phyloP scores from a whole-genome alignment of 2,797 vertebrate species.

The Coccyzus lansbergi region DNA sequence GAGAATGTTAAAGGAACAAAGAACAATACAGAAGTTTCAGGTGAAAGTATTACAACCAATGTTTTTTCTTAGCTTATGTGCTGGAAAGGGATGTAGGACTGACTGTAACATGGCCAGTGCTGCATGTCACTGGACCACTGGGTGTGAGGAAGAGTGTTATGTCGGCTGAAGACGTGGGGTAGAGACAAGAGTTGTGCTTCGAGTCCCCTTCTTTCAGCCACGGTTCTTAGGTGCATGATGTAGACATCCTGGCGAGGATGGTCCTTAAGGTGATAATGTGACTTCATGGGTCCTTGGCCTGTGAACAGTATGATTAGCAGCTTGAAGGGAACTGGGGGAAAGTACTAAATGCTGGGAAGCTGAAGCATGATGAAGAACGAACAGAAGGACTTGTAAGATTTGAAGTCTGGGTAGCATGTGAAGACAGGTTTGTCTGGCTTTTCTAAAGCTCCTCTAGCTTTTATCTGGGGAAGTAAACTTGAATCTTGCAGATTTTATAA shows the following conservation, averaged over 20 bases:
- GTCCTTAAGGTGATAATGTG: not conserved
- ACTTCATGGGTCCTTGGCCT: not conserved
- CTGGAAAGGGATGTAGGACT: not conserved
- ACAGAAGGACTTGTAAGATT: not conserved
- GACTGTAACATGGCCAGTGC: not conserved
- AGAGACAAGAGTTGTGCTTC: not conserved
- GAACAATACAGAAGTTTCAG: not conserved
- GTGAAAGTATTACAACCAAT: not conserved
- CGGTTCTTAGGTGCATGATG: rapidly evolving
- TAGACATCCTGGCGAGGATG: too few species aligned
- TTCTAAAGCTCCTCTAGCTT: not conserved
- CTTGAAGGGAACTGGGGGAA: not conserved
- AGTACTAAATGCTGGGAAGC: not conserved
- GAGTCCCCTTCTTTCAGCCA: not conserved
- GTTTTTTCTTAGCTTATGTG: not conserved
- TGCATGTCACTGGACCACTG: not conserved
- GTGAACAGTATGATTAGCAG: not conserved
- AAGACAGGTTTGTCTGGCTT: not conserved
- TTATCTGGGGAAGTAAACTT: not conserved
- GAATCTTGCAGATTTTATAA: not conserved
- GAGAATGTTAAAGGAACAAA: not conserved
- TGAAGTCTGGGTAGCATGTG: not conserved
- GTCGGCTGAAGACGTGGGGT: not conserved
- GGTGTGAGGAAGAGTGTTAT: not conserved
- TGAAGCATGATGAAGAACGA: not conserved